Base-by-base conservation (phyloP, 2,797 vertebrate species). In the Zenarchopterus dispar region DNA sequence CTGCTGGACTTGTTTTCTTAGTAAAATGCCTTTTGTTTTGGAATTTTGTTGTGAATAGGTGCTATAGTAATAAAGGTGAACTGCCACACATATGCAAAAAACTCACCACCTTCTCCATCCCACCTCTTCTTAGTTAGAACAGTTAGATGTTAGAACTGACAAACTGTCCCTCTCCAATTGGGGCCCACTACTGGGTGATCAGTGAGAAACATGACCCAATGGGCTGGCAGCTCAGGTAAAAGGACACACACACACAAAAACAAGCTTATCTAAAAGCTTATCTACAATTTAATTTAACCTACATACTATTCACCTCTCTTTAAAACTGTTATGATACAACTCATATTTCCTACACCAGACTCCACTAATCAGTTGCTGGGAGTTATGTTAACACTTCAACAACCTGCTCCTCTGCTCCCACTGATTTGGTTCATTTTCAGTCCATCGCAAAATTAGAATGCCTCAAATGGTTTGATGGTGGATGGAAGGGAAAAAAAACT, bases 131-230 rank as follows among this genome's bases (percentile, higher is more conserved):
- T 47, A 11, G 62, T 60, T 60, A 59, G 60, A 63, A 77, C 67
- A 81, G 89, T 91, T 93, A 90, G 91, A 91, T 87, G 90, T 88
- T 84, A 92, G 86, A 58, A 81, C 86, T 85, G 86, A 91, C 89
- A 94, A 93, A 94, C 92, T 91, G 90, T 90, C 86, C 86, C 91
- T 81, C 88, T 89, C 84, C 78, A 80, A 91, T 86, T 82, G 84
- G 65, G 87, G 59, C 77, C 83, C 26, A 61, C 78, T 51, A 62
- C 84, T 24, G 68, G 85, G 87, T 90, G 88, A 92, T 91, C 90
- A 88, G 91, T 84, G 84, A 78, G 75, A 88, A 90, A 84, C 68
- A 49, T 77, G 84, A 88, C 87, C 76, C 81, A 78, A 86, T 74
- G 89, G 88, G 85, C 85, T 80, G 82, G 83, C 78, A 62, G 84